A percentile compares a stretch with the other conserved stretches of the same genome.
These are phyloP conservation scores for Octodonta nipae DNA, from an alignment of 2,888 invertebrate genomes.

Conservation along the genomic window DNA sequence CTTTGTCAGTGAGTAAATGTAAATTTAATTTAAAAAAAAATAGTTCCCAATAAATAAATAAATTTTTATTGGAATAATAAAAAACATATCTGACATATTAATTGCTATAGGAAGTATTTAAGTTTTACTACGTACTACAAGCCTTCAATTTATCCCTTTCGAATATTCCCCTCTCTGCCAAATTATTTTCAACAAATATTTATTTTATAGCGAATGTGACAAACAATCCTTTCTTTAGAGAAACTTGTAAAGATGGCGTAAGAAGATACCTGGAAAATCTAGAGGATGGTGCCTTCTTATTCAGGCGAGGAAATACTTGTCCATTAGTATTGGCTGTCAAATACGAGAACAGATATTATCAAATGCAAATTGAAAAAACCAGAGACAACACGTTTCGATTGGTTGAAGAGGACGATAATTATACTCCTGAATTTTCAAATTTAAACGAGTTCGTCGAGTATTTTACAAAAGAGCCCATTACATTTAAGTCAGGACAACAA, in stretches of 20 bases:
- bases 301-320: neutral
- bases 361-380: neutral
- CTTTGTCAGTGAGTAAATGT: too few relatives aligned
- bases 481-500: too few relatives aligned
- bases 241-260: neutral
- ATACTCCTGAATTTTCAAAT: neutral
- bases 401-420: neutral
- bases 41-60: too few relatives aligned
- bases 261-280: neutral
- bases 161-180: too few relatives aligned
- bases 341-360: neutral
- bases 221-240: neutral
- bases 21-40: too few relatives aligned
- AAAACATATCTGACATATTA: too few relatives aligned
- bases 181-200: too few relatives aligned
- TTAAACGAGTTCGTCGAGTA: neutral
- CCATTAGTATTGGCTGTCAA: neutral
- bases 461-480: neutral
- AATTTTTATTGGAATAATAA: too few relatives aligned
- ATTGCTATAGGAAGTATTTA: too few relatives aligned
- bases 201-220: too few relatives aligned
- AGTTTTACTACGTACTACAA: too few relatives aligned
- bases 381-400: neutral
- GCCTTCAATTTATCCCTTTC: too few relatives aligned
- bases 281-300: neutral